Evolutionary conservation across 2,797 vertebrate species (phyloP).

Genomic region (Syngnathus acus): DNA sequence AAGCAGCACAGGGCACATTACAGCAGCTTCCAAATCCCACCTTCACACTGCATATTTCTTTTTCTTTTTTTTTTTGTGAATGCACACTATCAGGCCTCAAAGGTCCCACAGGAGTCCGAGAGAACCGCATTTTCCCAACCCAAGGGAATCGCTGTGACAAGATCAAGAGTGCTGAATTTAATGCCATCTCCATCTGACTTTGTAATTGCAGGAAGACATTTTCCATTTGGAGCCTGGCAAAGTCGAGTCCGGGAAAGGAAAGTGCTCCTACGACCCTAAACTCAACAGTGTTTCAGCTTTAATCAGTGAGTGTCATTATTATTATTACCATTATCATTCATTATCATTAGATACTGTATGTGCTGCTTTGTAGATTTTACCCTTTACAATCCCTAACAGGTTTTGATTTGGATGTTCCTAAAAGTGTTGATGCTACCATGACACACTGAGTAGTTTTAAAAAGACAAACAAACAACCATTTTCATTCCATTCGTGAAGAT

Average conservation of each 20-base stretch:
- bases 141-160: constrained; percentile 50
- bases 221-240: constrained; percentile 92
- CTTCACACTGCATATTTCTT: constrained; percentile 50
- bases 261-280: constrained; percentile 97
- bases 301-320: constrained; percentile 82
- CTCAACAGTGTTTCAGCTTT: constrained; percentile 93
- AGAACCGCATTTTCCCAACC: constrained; percentile 44
- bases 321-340: not conserved
- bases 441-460: not conserved
- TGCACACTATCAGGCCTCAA: constrained; percentile 32
- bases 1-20: constrained; percentile 29
- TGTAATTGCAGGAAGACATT: constrained; percentile 86
- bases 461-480: constrained; percentile 20
- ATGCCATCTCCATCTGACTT: constrained; percentile 51
- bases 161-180: constrained; percentile 59
- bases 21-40: constrained; percentile 38
- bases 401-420: not conserved
- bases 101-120: constrained; percentile 48
- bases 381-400: too few species aligned
- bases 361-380: too few species aligned
- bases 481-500: constrained; percentile 35
- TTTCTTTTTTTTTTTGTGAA: constrained; percentile 65
- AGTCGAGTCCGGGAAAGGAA: constrained; percentile 96
- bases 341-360: too few species aligned
- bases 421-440: not conserved